A percentile compares a stretch with the other conserved stretches of the same genome.
Evolutionary conservation across 2,888 invertebrate species (phyloP).

Genomic region (Scaptodrosophila latifasciaeformis): DNA sequence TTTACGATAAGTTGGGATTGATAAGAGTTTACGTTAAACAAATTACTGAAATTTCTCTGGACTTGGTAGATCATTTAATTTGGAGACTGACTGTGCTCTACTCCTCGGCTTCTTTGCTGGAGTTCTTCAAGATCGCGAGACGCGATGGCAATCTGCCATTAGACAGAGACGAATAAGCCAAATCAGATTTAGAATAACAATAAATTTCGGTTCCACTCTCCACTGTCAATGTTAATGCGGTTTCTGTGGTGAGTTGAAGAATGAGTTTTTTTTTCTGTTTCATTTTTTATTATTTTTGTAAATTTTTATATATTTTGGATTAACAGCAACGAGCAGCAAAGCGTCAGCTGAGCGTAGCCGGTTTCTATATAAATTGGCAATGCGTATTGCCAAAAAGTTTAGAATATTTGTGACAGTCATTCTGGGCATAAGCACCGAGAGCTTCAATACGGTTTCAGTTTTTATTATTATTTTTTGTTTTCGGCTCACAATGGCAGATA

Average conservation of each 20-base stretch:
- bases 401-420: conserved; percentile 53
- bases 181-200: conserved; percentile 46
- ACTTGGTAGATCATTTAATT: conserved; percentile 4
- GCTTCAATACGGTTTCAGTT: no score
- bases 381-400: conserved; percentile 46
- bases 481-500: no score
- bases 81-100: conserved; percentile 45
- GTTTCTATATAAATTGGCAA: conserved; percentile 52
- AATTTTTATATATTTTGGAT: conserved; percentile 10
- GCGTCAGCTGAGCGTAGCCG: conserved; percentile 41
- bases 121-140: not conserved
- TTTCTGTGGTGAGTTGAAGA: conserved; percentile 53
- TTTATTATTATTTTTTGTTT: no score
- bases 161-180: conserved; percentile 1
- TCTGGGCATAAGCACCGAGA: conserved; percentile 22
- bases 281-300: no score
- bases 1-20: conserved; percentile 35
- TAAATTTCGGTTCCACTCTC: conserved; percentile 39
- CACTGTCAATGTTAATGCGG: conserved; percentile 40
- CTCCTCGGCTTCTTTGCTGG: conserved; percentile 35
- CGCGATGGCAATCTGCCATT: not conserved
- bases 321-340: not conserved
- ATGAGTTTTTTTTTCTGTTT: no score
- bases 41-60: conserved; percentile 21
- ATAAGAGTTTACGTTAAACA: conserved; percentile 36